Base-by-base conservation (phyloP, 2,888 invertebrate genomes). In the Dastarcus helophoroides region DNA sequence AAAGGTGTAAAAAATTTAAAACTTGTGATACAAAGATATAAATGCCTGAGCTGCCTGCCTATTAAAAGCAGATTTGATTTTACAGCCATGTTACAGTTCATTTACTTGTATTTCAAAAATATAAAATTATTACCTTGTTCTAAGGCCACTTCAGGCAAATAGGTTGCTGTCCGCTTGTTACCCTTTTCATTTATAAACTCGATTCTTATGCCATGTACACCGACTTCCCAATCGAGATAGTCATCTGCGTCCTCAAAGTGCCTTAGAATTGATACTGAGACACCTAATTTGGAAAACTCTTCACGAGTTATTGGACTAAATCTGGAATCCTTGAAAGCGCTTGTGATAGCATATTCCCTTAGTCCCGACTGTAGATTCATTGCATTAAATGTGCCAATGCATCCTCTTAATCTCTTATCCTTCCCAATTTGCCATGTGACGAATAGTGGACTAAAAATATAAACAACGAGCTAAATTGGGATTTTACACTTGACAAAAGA, bases 391-490 rank as follows among this genome's bases (percentile, higher is more conserved):
- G 98, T 98, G 37, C 98, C 98, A 58, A 98, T 98, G 66, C 98
- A 98, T 29, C 98, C 98, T 42, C 98, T 77, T 39, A 98, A 73
- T 42, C 91, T 78, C 54, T 88, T 82, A 57, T 94, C 94, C 58
- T 86, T 82, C 30, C 97, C 98, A 57, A 91, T 90, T 66, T 91
- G 89, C 98, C 98, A 98, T 39, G 98, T 98, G 44, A 98, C 98
- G 70, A 98, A 98, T 56, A 98, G 71, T 32, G 98, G 98, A 64
- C 91, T 91, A 43, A 3, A 30, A 23, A n/a, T 17, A 17, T 7
- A 7, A 17, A 17, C 6, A n/a, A 17, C n/a, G n/a, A n/a, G n/a
- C n/a, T n/a, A n/a, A n/a, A n/a, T 19, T 19, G 6, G 19, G 9
- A 7, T 8, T n/a, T 3, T 24, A 12, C 13, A 4, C 3, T 11